These are phyloP conservation scores for Cantharis lateralis DNA, from an alignment of 2,888 invertebrate genomes.

Conservation along the genomic window DNA sequence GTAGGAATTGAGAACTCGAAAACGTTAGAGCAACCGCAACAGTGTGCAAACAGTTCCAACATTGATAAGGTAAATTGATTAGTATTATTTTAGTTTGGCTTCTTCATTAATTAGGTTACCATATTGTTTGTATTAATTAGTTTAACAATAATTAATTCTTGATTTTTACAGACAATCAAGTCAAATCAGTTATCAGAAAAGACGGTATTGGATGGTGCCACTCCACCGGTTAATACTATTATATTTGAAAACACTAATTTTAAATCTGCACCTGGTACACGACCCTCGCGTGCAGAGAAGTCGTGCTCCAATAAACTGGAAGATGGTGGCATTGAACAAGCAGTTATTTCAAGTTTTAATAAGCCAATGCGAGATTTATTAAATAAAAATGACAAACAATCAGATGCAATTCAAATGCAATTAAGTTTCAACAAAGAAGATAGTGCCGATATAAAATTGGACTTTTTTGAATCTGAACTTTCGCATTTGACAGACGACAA, in stretches of 20 bases:
- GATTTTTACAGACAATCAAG: constrained; percentile 42
- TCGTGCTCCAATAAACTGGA: constrained; percentile 63
- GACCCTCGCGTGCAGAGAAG: constrained; percentile 61
- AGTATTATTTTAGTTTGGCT: background rate
- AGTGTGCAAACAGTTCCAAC: constrained; percentile 54
- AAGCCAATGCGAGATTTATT: constrained; percentile 58
- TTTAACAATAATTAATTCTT: background rate
- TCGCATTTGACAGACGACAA: constrained; percentile 77
- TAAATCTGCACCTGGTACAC: constrained; percentile 72
- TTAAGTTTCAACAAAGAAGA: constrained; percentile 77
- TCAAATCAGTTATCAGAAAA: constrained; percentile 49
- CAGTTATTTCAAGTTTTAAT: constrained; percentile 55
- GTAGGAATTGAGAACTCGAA: constrained; percentile 49
- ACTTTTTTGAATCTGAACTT: constrained; percentile 88
- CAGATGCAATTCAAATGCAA: constrained; percentile 60
- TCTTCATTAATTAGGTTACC: no score
- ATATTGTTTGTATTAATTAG: background rate
- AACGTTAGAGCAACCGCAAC: constrained; percentile 49
- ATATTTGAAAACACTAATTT: constrained; percentile 93
- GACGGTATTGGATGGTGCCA: constrained; percentile 72
- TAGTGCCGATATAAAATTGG: constrained; percentile 85
- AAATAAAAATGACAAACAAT: constrained; percentile 48
- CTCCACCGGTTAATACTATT: constrained; percentile 83
- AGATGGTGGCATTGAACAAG: constrained; percentile 54
- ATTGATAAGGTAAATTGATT: constrained; percentile 45